Conservation (phyloP, 2,797 vertebrate species). For the Steatocranus sp. region DNA sequence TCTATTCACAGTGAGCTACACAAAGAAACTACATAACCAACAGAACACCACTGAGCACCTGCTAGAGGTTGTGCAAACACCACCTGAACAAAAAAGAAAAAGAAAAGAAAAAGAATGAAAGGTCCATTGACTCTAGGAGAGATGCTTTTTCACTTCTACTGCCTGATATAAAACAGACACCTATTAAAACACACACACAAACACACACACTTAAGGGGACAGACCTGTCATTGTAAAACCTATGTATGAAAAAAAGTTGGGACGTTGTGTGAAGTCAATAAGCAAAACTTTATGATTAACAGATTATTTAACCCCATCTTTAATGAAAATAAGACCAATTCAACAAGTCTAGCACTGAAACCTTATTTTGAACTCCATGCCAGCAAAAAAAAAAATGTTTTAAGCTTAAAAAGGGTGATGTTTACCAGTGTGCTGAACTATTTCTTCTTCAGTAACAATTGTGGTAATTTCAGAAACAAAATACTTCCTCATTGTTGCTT, state of each 20-base stretch:
- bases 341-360: background rate
- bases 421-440: background rate
- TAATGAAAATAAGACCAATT: background rate
- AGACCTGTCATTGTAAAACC: background rate
- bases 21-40: background rate
- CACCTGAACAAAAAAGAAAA: conserved; percentile 30
- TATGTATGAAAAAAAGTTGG: background rate
- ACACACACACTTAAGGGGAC: background rate
- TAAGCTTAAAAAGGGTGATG: background rate
- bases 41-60: conserved; percentile 36
- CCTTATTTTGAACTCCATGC: background rate
- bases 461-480: background rate
- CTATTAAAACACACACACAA: conserved; percentile 15
- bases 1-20: background rate
- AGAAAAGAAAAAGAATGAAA: conserved; percentile 43
- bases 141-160: conserved; percentile 38
- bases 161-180: conserved; percentile 52
- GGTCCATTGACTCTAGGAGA: conserved; percentile 40
- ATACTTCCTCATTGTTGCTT: background rate
- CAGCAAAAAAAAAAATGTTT: background rate
- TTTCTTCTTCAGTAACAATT: background rate
- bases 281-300: background rate
- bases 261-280: background rate
- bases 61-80: conserved; percentile 56
- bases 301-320: rapidly evolving